Conservation (phyloP, 2,888 invertebrate genomes). For the Apocheima hispidaria region DNA sequence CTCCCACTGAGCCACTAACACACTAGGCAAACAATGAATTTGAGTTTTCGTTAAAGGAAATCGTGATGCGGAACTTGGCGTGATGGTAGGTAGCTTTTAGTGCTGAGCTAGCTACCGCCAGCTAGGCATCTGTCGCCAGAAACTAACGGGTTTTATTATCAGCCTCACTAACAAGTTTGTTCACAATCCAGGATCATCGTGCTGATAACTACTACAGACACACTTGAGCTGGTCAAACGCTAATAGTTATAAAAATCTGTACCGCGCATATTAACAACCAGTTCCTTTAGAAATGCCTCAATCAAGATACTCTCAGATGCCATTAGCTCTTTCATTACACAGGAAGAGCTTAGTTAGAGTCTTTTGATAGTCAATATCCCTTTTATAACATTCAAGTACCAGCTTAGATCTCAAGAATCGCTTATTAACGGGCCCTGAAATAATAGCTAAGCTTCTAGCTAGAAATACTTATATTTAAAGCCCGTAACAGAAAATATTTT, state of each 20-base stretch:
- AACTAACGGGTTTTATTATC: no score
- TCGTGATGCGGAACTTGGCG: no score
- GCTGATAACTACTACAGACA: neutral
- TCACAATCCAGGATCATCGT: neutral
- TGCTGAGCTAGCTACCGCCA: no score
- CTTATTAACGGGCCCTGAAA: neutral
- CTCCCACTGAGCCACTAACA: no score
- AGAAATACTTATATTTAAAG: neutral
- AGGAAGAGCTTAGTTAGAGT: constrained; percentile 36
- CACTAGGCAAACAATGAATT: no score
- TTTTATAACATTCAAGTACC: constrained; percentile 25
- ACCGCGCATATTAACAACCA: constrained; percentile 8
- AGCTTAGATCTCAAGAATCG: constrained; percentile 12
- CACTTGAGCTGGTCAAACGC: neutral
- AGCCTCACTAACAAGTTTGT: no score
- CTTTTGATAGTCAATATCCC: constrained; percentile 30
- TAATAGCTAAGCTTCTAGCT: neutral
- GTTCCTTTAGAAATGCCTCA: constrained; percentile 9
- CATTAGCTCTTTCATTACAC: constrained; percentile 29
- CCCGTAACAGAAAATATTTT: neutral
- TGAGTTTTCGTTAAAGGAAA: no score
- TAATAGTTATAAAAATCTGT: neutral
- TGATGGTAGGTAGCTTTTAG: no score
- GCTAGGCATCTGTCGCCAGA: no score
- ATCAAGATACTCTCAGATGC: constrained; percentile 4